These are phyloP conservation scores for Meloidogyne exigua DNA, from an alignment of 1,140 invertebrate genomes.

Conservation along the genomic window DNA sequence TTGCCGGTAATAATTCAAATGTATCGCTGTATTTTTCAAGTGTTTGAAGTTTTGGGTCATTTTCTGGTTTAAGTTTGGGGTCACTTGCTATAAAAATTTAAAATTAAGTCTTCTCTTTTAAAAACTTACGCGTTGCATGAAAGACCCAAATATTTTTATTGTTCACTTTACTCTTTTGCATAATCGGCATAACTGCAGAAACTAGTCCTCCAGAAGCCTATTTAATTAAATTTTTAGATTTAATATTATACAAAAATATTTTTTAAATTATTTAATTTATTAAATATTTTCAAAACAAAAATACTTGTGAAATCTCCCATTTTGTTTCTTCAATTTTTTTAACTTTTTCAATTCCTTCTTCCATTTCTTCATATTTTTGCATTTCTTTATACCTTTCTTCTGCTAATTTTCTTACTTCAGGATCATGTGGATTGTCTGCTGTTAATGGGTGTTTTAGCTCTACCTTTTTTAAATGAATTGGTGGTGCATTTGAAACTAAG, in stretches of 20 bases:
- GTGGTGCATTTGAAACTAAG: slow-evolving; percentile 63
- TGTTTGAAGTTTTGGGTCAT: not conserved
- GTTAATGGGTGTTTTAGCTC: no score
- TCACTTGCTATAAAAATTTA: slow-evolving; percentile 43
- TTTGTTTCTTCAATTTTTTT: no score
- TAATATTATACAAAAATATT: no score
- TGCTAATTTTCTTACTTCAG: no score
- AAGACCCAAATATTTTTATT: slow-evolving; percentile 59
- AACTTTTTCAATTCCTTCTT: no score
- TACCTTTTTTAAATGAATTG: slow-evolving; percentile 52
- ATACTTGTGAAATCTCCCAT: no score
- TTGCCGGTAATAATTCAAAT: not conserved
- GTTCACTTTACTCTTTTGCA: slow-evolving; percentile 51
- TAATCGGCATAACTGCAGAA: slow-evolving; percentile 62
- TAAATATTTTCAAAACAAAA: no score
- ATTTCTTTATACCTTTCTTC: no score
- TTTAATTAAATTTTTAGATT: no score
- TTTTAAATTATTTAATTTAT: no score
- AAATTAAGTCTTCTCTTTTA: not conserved
- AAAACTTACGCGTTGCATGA: slow-evolving; percentile 48
- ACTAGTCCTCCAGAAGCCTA: slow-evolving; percentile 59
- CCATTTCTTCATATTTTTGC: no score
- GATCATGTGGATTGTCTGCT: no score
- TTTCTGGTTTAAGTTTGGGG: slow-evolving; percentile 25
- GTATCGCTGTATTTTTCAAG: not conserved